Evolutionary conservation across 2,113 vertebrate genomes (phyloP), one percentile per base, ranked within the genome.

Genomic region (Neodontobutis hainanensis): DNA sequence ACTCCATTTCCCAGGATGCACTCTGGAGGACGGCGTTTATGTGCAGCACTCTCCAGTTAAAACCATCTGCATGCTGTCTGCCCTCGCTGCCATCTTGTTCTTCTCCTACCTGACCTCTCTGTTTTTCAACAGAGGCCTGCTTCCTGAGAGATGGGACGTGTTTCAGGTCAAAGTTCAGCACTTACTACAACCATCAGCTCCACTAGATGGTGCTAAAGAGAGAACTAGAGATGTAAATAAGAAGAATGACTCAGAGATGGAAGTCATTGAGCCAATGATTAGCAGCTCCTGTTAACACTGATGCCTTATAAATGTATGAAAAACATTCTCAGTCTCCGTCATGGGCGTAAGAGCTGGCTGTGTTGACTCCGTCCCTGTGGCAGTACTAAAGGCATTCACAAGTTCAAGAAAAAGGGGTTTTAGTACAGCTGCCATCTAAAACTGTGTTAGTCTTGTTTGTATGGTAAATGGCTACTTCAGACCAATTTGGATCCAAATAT

Each of bases 1-100:
- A 2, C 75, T 94, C 73, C 42, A 7, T 32, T 94, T 94, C 87
- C 88, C 92, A 43, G 87, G 80, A 51, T 92, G 90, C 78, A 78
- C 71, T 34, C 44, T 90, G 32, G 78, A 79, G 4, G 71, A 92
- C 0, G 86, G 88, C 0, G 75, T 80, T 11, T 91, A 91, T 44
- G 5, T 77, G 11, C 93, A 95, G 75, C 69, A 78, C 47, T 91
- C 93, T 16, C 94, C 93, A 3, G 90, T 93, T 70, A 91, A 92
- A 82, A 92, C 90, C 1, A 84, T 94, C 76, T 92, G 89, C 0
- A 36, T 94, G 91, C 81, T 94, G 35, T 27, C 89, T 11, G 81
- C 91, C 0, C 3, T 89, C 38, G 65, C 48, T 7, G 75, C 77
- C 0, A 92, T 92, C 0, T 0, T 93, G 51, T 12, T 72, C 2